phyloP scores from a whole-genome alignment of 2,113 vertebrate species.

The Chrysochloris asiatica region DNA sequence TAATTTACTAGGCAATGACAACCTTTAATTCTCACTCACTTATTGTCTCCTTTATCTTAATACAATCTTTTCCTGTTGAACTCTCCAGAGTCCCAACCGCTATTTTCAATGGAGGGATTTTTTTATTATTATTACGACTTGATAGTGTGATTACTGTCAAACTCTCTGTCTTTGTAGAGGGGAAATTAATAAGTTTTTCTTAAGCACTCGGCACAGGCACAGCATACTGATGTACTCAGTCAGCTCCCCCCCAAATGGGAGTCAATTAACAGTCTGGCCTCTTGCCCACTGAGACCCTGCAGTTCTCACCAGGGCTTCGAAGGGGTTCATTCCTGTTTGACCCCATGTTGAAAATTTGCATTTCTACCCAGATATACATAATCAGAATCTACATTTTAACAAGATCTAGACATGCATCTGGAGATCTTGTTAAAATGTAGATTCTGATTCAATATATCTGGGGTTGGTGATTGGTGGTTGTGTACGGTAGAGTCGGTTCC shows the following conservation, averaged over 20 bases:
- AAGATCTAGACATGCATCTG: background rate
- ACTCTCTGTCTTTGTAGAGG: slow-evolving; percentile 81
- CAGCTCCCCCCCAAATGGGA: background rate
- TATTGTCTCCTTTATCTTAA: slow-evolving; percentile 87
- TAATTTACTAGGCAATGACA: slow-evolving; percentile 81
- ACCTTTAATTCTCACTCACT: slow-evolving; percentile 77
- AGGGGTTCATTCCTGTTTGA: background rate
- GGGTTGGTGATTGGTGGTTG: too few relatives aligned
- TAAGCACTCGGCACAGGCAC: slow-evolving; percentile 72
- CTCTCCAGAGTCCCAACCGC: slow-evolving; percentile 80
- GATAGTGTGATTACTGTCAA: slow-evolving; percentile 83
- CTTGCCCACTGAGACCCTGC: slow-evolving; percentile 53
- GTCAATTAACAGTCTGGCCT: slow-evolving; percentile 68
- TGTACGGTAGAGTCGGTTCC: too few relatives aligned
- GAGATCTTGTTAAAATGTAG: too few relatives aligned
- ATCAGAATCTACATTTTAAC: background rate
- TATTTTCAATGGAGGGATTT: slow-evolving; percentile 77
- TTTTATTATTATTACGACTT: slow-evolving; percentile 79
- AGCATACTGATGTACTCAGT: slow-evolving; percentile 78
- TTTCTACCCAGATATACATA: background rate
- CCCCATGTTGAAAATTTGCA: background rate
- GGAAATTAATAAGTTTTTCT: slow-evolving; percentile 86
- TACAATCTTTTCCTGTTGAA: slow-evolving; percentile 83
- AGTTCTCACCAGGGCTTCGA: background rate
- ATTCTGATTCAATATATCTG: too few relatives aligned